phyloP scores from a whole-genome alignment of 2,888 invertebrate genomes.

The Coelinius sp. region DNA sequence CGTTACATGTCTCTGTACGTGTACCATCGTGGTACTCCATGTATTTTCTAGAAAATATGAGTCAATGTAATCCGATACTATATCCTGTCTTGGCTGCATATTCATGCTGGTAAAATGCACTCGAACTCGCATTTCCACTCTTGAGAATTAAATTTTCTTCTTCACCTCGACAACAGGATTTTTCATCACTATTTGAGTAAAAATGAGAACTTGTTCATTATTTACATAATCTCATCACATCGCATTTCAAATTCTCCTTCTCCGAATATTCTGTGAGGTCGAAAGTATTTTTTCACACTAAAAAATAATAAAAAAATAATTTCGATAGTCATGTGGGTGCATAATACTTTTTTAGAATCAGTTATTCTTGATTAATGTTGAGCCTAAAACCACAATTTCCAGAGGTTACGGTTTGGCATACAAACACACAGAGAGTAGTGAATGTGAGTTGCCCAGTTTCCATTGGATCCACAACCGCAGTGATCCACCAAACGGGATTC shows the following conservation, averaged over 20 bases:
- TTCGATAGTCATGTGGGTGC: not conserved
- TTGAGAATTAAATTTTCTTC: not conserved
- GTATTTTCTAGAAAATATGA: not conserved
- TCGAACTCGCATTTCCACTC: not conserved
- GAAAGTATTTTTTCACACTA: no score
- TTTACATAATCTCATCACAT: no score
- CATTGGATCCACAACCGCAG: slow-evolving; percentile 14
- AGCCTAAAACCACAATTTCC: not conserved
- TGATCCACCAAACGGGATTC: not conserved
- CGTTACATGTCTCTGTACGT: slow-evolving; percentile 42
- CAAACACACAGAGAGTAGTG: not conserved
- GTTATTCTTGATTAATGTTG: not conserved
- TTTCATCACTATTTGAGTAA: no score
- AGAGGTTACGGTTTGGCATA: not conserved
- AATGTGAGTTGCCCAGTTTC: slow-evolving; percentile 10
- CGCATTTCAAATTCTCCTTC: no score
- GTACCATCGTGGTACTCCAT: slow-evolving; percentile 5
- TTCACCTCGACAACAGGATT: no score
- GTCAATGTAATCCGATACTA: slow-evolving; percentile 13
- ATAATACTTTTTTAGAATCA: not conserved
- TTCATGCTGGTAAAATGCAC: not conserved
- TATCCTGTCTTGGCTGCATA: not conserved
- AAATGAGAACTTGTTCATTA: no score
- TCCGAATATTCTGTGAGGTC: no score
- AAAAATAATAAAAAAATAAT: no score